These are phyloP conservation scores for Whitmania pigra DNA, from an alignment of 1,140 invertebrate genomes.

Conservation along the genomic window DNA sequence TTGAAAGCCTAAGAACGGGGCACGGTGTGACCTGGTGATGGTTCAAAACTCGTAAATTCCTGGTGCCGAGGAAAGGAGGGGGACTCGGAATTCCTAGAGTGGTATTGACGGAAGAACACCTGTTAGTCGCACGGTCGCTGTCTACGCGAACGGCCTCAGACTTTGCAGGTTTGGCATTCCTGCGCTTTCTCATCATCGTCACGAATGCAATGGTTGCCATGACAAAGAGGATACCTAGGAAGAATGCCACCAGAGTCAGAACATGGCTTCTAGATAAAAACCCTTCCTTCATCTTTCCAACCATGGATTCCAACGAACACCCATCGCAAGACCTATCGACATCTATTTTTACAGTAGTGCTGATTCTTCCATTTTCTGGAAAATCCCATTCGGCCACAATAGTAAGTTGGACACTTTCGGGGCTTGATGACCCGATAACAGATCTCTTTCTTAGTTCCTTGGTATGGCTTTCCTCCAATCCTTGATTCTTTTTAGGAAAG, in stretches of 20 bases:
- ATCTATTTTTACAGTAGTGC: slow-evolving; percentile 10
- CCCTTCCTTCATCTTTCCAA: not conserved
- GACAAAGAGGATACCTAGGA: slow-evolving; percentile 17
- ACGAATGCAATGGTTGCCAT: slow-evolving; percentile 9
- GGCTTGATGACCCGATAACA: not conserved
- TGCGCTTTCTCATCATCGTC: not conserved
- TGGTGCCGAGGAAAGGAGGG: no score
- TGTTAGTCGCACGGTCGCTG: slow-evolving; percentile 48
- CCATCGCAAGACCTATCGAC: slow-evolving; percentile 20
- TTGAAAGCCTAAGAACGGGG: slow-evolving; percentile 12
- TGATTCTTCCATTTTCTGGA: not conserved
- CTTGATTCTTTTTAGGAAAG: not conserved
- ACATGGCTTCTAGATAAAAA: slow-evolving; percentile 12
- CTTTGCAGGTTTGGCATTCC: not conserved
- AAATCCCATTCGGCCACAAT: slow-evolving; percentile 18
- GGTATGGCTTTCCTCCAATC: not conserved
- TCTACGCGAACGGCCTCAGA: slow-evolving; percentile 38
- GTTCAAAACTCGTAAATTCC: slow-evolving; percentile 11
- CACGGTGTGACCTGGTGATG: slow-evolving; percentile 1
- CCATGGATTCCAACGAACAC: slow-evolving; percentile 5
- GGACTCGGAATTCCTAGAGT: not conserved
- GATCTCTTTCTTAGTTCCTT: not conserved
- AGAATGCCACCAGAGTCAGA: slow-evolving; percentile 21
- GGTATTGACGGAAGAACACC: slow-evolving; percentile 1
- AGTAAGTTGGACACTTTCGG: slow-evolving; percentile 6